A percentile compares a stretch with the other conserved stretches of the same genome.
phyloP scores from a whole-genome alignment of 2,797 vertebrate species.

The Glyptemys insculpta region DNA sequence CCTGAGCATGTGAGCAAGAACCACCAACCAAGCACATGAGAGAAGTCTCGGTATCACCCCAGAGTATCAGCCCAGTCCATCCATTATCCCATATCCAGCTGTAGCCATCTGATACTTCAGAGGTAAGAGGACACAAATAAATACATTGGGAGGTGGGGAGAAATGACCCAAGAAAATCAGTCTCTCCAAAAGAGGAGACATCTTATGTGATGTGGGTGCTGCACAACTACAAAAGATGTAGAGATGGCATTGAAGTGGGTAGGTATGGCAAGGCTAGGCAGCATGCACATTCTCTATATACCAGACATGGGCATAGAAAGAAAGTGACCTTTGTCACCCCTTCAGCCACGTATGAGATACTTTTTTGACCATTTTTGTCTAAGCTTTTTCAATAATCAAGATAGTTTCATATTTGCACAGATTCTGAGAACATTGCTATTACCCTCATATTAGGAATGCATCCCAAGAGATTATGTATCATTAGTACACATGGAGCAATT shows the following conservation, averaged over 20 bases:
- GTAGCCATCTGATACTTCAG: not conserved
- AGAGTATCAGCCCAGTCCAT: not conserved
- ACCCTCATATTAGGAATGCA: not conserved
- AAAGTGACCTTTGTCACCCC: not conserved
- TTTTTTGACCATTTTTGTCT: not conserved
- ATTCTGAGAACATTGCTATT: not conserved
- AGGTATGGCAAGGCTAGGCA: not conserved
- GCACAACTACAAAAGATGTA: not conserved
- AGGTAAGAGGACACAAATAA: not conserved
- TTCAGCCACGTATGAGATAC: not conserved
- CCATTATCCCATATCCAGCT: not conserved
- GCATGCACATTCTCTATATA: not conserved
- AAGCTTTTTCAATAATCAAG: not conserved
- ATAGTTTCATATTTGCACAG: not conserved
- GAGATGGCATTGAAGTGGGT: not conserved
- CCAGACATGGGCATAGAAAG: not conserved
- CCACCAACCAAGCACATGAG: not conserved
- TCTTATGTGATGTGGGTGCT: not conserved
- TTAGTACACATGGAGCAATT: not conserved
- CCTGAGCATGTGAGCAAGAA: not conserved
- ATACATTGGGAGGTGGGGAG: not conserved
- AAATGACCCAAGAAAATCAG: not conserved
- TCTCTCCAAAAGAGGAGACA: not conserved
- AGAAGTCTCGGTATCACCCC: not conserved
- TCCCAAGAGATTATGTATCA: not conserved